Evolutionary conservation across 2,888 invertebrate species (phyloP).

Genomic region (Andrena trimmerana): DNA sequence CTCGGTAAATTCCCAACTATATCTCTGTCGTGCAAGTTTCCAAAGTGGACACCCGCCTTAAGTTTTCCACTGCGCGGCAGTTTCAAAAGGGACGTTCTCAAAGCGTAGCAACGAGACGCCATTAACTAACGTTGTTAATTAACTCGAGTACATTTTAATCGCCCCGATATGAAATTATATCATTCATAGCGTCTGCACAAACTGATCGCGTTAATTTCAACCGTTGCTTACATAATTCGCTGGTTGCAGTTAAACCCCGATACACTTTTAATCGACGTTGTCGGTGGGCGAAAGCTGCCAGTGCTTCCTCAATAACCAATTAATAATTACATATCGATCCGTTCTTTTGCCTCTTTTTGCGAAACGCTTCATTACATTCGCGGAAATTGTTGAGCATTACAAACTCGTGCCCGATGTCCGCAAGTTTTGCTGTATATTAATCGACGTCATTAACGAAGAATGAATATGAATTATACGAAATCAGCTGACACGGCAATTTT

Average conservation of each 20-base stretch:
- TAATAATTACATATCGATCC: constrained; percentile 2
- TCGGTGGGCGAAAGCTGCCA: background rate
- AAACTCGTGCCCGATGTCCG: background rate
- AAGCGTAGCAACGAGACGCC: constrained; percentile 10
- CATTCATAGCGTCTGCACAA: constrained; percentile 23
- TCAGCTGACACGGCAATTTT: background rate
- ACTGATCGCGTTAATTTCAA: constrained; percentile 28
- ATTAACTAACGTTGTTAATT: constrained; percentile 31
- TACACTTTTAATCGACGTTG: constrained; percentile 23
- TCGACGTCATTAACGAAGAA: constrained; percentile 5
- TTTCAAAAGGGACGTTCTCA: constrained; percentile 9
- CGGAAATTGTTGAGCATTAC: background rate
- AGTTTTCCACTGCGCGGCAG: background rate
- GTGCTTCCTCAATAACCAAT: constrained; percentile 8
- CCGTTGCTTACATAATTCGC: constrained; percentile 41
- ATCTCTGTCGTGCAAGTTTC: too few relatives aligned
- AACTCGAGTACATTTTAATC: constrained; percentile 26
- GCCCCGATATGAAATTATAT: constrained; percentile 30
- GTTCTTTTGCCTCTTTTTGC: background rate
- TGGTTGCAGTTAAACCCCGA: constrained; percentile 30
- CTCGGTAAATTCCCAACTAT: too few relatives aligned
- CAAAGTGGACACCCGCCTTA: too few relatives aligned
- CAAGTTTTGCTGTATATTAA: constrained; percentile 2
- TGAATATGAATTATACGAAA: constrained; percentile 21
- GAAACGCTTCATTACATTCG: background rate